Base-by-base conservation (phyloP, 2,888 invertebrate species). In the Rhodophaea formosa region DNA sequence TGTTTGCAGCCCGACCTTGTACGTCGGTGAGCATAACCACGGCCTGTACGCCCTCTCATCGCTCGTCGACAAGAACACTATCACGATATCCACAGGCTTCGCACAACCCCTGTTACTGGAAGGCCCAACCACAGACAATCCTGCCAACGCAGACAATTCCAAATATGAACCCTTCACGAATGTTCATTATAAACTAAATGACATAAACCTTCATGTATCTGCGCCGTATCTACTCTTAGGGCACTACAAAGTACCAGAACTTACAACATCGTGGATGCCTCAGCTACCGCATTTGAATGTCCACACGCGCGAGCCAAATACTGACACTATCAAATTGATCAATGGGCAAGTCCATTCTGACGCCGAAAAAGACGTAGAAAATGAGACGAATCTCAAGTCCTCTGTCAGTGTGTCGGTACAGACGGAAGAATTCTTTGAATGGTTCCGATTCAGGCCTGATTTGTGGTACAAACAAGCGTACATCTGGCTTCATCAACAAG, bases 11-110 rank as follows among this genome's bases (percentile, higher is more conserved):
- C 96, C 97, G 59, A 97, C 98, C 0, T 90, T 99, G 35, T 99
- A 98, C 82, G 95, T 99, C 59, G 99, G 99, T 0, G 97, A 98
- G 77, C 92, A 92, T 53, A 92, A 93, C 62, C 94, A 96, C 72
- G 98, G 98, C 0, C 88, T 98, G 0, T 99, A 98, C 85, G 99
- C 99, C 0, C 84, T 99, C 56, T 97, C 98, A 0, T 97, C 98
- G 0, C 88, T 98, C 23, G 98, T 98, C 0, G 98, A 99, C 88
- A 96, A 98, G 72, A 95, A 95, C 66, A 96, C 96, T 3, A 95
- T 96, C 10, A 96, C 97, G 7, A 96, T 97, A 81, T 93, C 94
- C 0, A 93, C 95, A 5, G 93, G 94, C 2, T 95, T 94, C 71
- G 93, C 94, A 44, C 92, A 91, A 12, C 94, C 95, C 0, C 90